Evolutionary conservation across 2,888 invertebrate genomes (phyloP).

Genomic region (Diarsia dahlii): DNA sequence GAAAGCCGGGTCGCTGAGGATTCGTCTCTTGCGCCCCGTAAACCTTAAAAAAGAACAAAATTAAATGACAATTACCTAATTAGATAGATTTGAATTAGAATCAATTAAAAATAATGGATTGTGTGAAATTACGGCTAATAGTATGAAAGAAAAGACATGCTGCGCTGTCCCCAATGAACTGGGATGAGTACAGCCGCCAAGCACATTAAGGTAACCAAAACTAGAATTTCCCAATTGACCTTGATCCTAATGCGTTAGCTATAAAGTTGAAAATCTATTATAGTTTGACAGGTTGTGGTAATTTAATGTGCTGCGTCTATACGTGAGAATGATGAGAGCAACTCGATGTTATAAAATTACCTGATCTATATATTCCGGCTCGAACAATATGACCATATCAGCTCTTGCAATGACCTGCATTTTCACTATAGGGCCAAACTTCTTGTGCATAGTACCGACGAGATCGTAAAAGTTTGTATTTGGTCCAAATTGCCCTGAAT

Average conservation of each 20-base stretch:
- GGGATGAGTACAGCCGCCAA: background rate
- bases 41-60: conserved; percentile 70
- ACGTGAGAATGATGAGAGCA: background rate
- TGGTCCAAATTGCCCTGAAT: conserved; percentile 79
- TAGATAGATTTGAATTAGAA: too few relatives aligned
- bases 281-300: too few relatives aligned
- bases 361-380: conserved; percentile 81
- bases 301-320: too few relatives aligned
- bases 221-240: too few relatives aligned
- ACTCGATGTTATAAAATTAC: conserved; percentile 54
- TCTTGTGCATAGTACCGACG: conserved; percentile 72
- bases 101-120: background rate
- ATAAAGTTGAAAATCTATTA: too few relatives aligned
- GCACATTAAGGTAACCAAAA: too few relatives aligned
- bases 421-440: conserved; percentile 82
- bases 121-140: background rate
- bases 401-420: conserved; percentile 80
- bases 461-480: conserved; percentile 75
- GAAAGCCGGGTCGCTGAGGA: conserved; percentile 84
- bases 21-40: conserved; percentile 84
- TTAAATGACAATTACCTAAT: background rate
- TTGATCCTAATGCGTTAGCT: too few relatives aligned
- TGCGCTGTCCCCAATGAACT: background rate
- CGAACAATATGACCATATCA: conserved; percentile 79
- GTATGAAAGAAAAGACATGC: background rate